Base-by-base conservation (phyloP, 2,113 vertebrate genomes). In the Etia nguti region DNA sequence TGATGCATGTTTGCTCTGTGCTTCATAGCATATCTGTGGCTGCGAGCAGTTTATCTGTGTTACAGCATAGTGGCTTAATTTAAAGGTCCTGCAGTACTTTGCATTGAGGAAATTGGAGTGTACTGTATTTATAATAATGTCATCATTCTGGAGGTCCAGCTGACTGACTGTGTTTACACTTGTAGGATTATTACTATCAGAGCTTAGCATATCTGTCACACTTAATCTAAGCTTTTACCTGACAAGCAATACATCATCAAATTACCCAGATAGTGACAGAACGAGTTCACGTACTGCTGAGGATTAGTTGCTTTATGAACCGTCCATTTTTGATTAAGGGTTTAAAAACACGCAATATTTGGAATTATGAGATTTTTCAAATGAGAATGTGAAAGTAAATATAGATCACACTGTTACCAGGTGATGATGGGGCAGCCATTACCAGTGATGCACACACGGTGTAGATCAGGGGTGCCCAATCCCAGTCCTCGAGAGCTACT, bases 201-300 rank as follows among this genome's bases (percentile, higher is more conserved):
- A 38, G 26, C 15, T 60, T n/a, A 18, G 54, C 38, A 82, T 88
- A 93, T 90, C 80, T 46, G 87, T 93, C 88, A 87, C 81, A 80
- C 57, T 92, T 92, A 89, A 85, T 80, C 43, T 50, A 54, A 38
- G 80, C 41, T 86, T 59, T 15, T 55, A 26, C 52, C 34, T 84
- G 87, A 88, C 83, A 92, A 48, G 80, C 31, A 84, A 82, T 80
- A 81, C 77, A 50, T 73, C 86, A 81, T 31, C 43, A 80, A 82
- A 90, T 90, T 73, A 88, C 4, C 5, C 60, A 43, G 31, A 24
- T 36, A 73, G 46, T 57, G 80, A 41, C 15, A 15, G 48, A 65
- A 36, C 57, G 41, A 13, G 18, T 87, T 77, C 54, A 77, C 38
- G 22, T 62, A 7, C 15, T 16, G 50, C 52, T 43, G n/a, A 56